Evolutionary conservation across 2,888 invertebrate species (phyloP).

Genomic region (Argyra leucocephala): DNA sequence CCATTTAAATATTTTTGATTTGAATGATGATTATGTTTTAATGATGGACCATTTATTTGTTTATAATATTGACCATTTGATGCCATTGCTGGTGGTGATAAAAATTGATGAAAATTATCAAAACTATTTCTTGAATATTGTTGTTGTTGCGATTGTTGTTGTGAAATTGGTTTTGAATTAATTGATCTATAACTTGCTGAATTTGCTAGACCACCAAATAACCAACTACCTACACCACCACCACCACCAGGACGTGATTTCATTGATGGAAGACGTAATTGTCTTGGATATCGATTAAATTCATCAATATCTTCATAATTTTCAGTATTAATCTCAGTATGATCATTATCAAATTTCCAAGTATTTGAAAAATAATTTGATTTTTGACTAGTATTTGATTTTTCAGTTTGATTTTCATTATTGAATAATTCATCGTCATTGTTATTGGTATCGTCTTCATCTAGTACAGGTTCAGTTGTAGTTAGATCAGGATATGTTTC

Average conservation of each 20-base stretch:
- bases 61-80: constrained; percentile 18
- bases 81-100: constrained; percentile 32
- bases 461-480: background rate
- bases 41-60: background rate
- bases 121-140: constrained; percentile 29
- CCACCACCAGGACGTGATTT: constrained; percentile 18
- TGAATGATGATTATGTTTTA: constrained; percentile 1
- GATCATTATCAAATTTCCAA: background rate
- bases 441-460: background rate
- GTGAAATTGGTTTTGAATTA: constrained; percentile 24
- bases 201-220: constrained; percentile 18
- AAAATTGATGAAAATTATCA: constrained; percentile 36
- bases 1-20: background rate
- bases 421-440: background rate
- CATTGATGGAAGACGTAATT: constrained; percentile 30
- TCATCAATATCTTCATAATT: constrained; percentile 25
- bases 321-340: constrained; percentile 12
- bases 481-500: constrained; percentile 12
- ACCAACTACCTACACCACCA: constrained; percentile 30
- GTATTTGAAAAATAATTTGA: background rate
- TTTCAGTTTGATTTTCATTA: background rate
- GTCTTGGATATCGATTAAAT: constrained; percentile 34
- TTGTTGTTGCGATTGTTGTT: background rate
- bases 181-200: constrained; percentile 32
- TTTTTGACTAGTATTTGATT: background rate